phyloP scores from a whole-genome alignment of 2,113 vertebrate species.

The Stigmatopora nigra region DNA sequence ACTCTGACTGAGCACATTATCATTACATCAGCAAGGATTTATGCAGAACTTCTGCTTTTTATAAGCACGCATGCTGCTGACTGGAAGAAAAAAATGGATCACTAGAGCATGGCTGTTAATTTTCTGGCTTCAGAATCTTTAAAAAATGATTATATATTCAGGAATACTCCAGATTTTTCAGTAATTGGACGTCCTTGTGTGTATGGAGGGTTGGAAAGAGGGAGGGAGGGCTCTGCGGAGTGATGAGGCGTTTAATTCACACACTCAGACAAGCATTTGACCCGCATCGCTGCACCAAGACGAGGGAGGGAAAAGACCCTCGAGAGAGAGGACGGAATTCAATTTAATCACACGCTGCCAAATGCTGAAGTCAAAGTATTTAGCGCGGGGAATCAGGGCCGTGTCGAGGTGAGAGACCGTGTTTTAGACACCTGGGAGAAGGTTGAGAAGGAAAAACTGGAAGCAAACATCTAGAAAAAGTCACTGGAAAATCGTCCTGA shows the following conservation, averaged over 20 bases:
- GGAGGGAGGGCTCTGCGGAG: conserved; percentile 20
- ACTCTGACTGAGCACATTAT: conserved; percentile 53
- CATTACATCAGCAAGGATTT: conserved; percentile 49
- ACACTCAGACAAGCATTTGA: conserved; percentile 50
- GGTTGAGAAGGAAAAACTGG: not conserved
- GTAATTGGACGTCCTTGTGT: not conserved
- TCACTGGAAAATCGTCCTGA: not conserved
- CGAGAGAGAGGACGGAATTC: conserved; percentile 38
- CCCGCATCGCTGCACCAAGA: conserved; percentile 31
- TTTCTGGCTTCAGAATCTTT: conserved; percentile 24
- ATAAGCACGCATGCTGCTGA: conserved; percentile 29
- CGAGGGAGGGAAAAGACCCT: not conserved
- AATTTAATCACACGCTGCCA: conserved; percentile 50
- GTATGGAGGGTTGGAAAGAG: not conserved
- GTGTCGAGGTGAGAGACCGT: conserved; percentile 33
- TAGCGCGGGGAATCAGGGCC: conserved; percentile 31
- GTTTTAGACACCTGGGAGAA: conserved; percentile 31
- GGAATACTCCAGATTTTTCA: not conserved
- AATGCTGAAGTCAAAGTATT: conserved; percentile 40
- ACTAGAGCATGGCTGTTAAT: conserved; percentile 33
- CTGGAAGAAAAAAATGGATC: conserved; percentile 32
- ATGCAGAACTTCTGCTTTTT: conserved; percentile 29
- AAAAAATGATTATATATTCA: not conserved
- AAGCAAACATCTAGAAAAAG: not conserved
- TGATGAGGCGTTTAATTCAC: conserved; percentile 52